phyloP scores from a whole-genome alignment of 2,888 invertebrate genomes.

The Parelbella ahira region DNA sequence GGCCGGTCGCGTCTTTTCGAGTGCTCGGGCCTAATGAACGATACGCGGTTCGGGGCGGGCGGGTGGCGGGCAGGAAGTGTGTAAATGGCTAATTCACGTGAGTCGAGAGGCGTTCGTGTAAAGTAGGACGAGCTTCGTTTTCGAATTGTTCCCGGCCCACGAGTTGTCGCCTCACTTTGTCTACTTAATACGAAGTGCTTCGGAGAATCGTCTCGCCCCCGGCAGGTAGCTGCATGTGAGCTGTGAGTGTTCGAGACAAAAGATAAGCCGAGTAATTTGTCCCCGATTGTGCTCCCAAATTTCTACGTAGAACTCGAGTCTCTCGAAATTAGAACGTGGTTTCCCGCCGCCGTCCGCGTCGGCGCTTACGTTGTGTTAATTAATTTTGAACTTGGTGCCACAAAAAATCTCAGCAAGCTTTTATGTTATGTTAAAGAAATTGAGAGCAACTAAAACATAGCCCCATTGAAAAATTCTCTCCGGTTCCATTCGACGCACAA shows the following conservation, averaged over 20 bases:
- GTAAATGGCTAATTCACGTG: conserved; percentile 41
- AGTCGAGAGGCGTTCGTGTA: conserved; percentile 38
- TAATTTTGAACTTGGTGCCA: no score
- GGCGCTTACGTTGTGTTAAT: conserved; percentile 7
- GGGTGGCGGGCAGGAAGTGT: conserved; percentile 20
- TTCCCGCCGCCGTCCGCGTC: conserved; percentile 16
- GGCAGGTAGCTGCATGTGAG: conserved; percentile 49
- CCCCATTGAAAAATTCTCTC: no score
- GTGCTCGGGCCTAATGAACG: conserved; percentile 38
- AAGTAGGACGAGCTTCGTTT: no score
- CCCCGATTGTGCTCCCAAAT: conserved; percentile 47
- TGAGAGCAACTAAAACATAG: no score
- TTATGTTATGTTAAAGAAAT: no score
- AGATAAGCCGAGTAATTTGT: conserved; percentile 53
- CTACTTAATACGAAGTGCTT: conserved; percentile 43
- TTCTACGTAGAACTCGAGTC: conserved; percentile 37
- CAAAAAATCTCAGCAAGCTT: no score
- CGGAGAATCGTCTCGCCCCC: conserved; percentile 42
- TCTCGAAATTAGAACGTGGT: conserved; percentile 26
- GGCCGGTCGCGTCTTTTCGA: conserved; percentile 32
- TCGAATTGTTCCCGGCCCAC: no score
- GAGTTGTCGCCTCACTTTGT: conserved; percentile 18
- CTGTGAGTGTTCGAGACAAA: conserved; percentile 51
- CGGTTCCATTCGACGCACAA: background rate
- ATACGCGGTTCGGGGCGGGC: conserved; percentile 41